A percentile compares a stretch with the other conserved stretches of the same genome.
Conservation (phyloP, 1,140 invertebrate genomes). For the Drosophila mojavensis region DNA sequence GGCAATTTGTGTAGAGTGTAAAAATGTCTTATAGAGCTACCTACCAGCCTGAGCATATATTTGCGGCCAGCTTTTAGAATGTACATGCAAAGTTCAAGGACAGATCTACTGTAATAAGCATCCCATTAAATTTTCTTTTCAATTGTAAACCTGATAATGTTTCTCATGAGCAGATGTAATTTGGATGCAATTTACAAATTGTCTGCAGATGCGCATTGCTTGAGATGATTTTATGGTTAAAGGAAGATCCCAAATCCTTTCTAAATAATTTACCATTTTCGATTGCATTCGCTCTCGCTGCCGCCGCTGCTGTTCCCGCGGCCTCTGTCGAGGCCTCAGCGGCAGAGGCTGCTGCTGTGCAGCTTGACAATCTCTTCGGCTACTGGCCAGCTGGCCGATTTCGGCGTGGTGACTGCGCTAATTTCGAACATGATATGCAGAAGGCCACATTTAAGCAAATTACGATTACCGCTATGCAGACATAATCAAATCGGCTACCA, state of each 20-base stretch:
- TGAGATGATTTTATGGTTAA: neutral
- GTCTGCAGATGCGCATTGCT: slow-evolving; percentile 35
- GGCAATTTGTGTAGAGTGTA: too few relatives aligned
- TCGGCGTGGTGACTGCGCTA: slow-evolving; percentile 70
- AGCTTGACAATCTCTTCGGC: slow-evolving; percentile 61
- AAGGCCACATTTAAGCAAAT: slow-evolving; percentile 72
- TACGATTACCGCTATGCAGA: slow-evolving; percentile 44
- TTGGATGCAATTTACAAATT: neutral
- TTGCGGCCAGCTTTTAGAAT: slow-evolving; percentile 1
- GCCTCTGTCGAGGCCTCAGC: neutral
- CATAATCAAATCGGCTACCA: slow-evolving; percentile 48
- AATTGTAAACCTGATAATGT: too few relatives aligned
- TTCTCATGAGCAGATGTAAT: slow-evolving; percentile 7
- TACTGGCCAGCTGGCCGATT: slow-evolving; percentile 5
- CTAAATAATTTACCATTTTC: slow-evolving; percentile 61
- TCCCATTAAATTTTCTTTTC: neutral
- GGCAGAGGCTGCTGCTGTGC: neutral
- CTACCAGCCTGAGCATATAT: neutral
- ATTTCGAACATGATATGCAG: slow-evolving; percentile 78
- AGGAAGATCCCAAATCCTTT: slow-evolving; percentile 75
- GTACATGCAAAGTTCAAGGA: neutral
- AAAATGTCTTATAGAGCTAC: too few relatives aligned
- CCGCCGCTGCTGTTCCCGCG: neutral
- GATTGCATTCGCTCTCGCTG: slow-evolving; percentile 36
- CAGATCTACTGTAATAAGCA: neutral